Conservation (phyloP, 2,797 vertebrate genomes). For the Leuciscus waleckii region DNA sequence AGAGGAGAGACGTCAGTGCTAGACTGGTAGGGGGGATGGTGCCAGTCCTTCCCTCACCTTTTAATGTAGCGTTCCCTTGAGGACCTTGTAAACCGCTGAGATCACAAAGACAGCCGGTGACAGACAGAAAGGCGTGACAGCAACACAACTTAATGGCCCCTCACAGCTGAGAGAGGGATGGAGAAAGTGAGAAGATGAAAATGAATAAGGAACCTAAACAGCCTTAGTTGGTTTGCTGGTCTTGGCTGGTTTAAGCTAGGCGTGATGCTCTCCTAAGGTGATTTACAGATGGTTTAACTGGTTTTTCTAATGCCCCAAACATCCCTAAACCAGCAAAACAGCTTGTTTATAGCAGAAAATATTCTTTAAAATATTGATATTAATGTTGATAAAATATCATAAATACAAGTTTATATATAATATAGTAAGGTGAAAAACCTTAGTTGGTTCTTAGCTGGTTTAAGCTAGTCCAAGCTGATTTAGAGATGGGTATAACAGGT, state of each 20-base stretch:
- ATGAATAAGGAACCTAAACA: constrained; percentile 11
- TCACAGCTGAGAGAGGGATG: constrained; percentile 47
- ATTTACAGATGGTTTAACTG: background rate
- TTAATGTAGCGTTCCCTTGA: constrained; percentile 69
- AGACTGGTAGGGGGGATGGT: constrained; percentile 47
- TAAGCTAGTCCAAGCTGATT: too few species aligned
- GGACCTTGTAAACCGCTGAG: constrained; percentile 73
- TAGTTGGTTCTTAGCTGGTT: background rate
- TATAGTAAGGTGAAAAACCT: background rate
- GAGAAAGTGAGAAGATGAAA: constrained; percentile 55
- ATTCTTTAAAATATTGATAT: background rate
- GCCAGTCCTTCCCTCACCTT: constrained; percentile 71
- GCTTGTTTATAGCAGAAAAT: background rate
- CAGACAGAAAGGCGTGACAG: constrained; percentile 70
- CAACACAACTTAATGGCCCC: constrained; percentile 62
- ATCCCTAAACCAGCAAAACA: background rate
- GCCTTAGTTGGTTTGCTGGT: background rate
- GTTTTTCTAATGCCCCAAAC: background rate
- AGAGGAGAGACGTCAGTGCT: constrained; percentile 37
- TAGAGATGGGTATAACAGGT: too few species aligned
- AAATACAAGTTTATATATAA: background rate
- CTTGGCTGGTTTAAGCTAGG: background rate
- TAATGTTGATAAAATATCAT: background rate
- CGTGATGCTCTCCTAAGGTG: background rate
- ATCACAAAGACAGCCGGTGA: constrained; percentile 65